Conservation (phyloP, 2,797 vertebrate genomes). For the Eidolon dupreanum region DNA sequence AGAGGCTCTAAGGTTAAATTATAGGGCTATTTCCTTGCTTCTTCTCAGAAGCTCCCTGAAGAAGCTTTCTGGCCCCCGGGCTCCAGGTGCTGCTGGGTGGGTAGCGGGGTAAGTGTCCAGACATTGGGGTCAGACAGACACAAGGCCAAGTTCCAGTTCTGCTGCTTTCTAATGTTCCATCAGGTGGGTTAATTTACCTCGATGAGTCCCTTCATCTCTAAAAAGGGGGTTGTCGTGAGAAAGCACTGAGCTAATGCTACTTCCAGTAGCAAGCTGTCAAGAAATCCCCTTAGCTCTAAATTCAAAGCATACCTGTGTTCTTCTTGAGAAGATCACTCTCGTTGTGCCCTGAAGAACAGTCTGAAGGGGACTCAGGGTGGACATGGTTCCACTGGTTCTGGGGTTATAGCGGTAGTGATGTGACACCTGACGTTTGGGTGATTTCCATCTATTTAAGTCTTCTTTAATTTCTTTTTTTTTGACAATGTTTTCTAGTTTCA, state of each 20-base stretch:
- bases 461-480: neutral
- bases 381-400: accelerated
- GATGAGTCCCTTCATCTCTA: neutral
- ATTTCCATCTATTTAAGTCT: neutral
- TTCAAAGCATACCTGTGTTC: neutral
- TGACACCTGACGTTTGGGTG: neutral
- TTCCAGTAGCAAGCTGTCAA: neutral
- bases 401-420: neutral
- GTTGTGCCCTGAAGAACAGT: neutral
- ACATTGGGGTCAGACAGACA: neutral
- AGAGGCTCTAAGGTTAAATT: neutral
- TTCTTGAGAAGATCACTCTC: neutral
- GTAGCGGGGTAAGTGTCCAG: neutral
- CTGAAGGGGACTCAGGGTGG: neutral
- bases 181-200: neutral
- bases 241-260: neutral
- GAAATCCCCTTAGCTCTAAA: neutral
- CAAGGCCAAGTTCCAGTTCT: neutral
- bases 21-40: neutral
- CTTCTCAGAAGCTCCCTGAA: neutral
- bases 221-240: neutral
- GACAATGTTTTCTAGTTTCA: neutral
- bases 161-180: neutral
- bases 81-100: neutral
- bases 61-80: neutral